A percentile compares a stretch with the other conserved stretches of the same genome.
phyloP scores from a whole-genome alignment of 2,888 invertebrate species.

The Chymomyza caudatula region DNA sequence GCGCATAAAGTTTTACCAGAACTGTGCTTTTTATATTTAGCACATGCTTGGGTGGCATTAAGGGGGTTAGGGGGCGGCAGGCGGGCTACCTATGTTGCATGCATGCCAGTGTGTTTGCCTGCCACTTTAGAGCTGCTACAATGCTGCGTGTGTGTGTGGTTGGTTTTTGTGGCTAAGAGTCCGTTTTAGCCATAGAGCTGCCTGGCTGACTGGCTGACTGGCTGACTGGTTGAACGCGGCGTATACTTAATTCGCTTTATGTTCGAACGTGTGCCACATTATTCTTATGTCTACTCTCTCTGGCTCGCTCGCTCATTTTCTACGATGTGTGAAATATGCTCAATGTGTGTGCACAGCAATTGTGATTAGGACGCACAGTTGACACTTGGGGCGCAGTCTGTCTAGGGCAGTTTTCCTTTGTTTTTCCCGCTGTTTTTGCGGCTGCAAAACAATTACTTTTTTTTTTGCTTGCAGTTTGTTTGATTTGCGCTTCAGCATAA shows the following conservation, averaged over 20 bases:
- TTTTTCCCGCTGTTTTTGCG: no score
- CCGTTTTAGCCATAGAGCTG: slow-evolving; percentile 22
- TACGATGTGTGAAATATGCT: slow-evolving; percentile 71
- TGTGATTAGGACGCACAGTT: slow-evolving; percentile 49
- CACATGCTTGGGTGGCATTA: slow-evolving; percentile 34
- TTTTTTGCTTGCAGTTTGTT: slow-evolving; percentile 51
- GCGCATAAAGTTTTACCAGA: slow-evolving; percentile 37
- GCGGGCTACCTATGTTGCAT: not conserved
- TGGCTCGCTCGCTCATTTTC: slow-evolving; percentile 7
- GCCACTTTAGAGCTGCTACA: slow-evolving; percentile 59
- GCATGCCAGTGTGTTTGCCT: slow-evolving; percentile 38
- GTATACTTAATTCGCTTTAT: slow-evolving; percentile 70
- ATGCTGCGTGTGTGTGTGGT: slow-evolving; percentile 45
- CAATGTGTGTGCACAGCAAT: slow-evolving; percentile 63
- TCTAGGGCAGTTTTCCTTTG: not conserved
- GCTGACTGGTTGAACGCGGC: slow-evolving; percentile 64
- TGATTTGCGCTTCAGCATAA: slow-evolving; percentile 58
- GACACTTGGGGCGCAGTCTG: slow-evolving; percentile 24
- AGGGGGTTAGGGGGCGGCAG: not conserved
- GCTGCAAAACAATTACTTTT: slow-evolving; percentile 59
- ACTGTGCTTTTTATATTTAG: slow-evolving; percentile 30
- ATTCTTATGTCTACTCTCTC: slow-evolving; percentile 51
- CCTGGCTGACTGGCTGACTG: slow-evolving; percentile 40
- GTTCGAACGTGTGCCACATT: slow-evolving; percentile 68
- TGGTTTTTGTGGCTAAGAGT: slow-evolving; percentile 50